Percentiles rank a stretch among this genome's conserved stretches.
Conservation (phyloP, 1,140 invertebrate species). For the Drosophila sucinea region DNA sequence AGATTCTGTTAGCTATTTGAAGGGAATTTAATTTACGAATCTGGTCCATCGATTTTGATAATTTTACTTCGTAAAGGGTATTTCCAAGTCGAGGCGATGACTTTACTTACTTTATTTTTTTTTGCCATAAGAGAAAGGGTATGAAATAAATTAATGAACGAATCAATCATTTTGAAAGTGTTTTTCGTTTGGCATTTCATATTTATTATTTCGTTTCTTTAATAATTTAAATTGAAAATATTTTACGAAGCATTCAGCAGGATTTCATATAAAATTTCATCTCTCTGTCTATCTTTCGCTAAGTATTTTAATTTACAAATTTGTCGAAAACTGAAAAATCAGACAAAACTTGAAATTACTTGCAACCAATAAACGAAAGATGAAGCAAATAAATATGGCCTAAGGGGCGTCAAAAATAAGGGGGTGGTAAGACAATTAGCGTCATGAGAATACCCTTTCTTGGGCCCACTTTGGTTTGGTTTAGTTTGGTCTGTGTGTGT, state of each 20-base stretch:
- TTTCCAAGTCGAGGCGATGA: too few species aligned
- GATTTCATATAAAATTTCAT: too few species aligned
- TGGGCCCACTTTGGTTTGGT: background rate
- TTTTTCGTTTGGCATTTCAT: background rate
- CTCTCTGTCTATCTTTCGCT: too few species aligned
- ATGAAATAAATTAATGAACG: constrained; percentile 31
- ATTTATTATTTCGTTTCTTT: background rate
- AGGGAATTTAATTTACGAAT: too few species aligned
- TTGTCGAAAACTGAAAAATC: too few species aligned
- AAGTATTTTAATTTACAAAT: too few species aligned
- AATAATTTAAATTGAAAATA: background rate
- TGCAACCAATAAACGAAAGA: too few species aligned
- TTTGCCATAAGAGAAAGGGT: background rate
- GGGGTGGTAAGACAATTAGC: background rate
- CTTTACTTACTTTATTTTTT: background rate
- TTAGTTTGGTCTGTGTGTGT: background rate
- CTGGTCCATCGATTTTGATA: too few species aligned
- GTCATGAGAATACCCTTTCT: constrained; percentile 7
- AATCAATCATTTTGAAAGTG: background rate
- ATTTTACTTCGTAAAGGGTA: too few species aligned
- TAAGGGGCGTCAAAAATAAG: background rate
- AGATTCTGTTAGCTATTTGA: too few species aligned
- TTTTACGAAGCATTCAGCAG: too few species aligned
- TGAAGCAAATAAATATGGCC: background rate
- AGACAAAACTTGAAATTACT: too few species aligned